These are phyloP conservation scores for Drosophila melanica DNA, from an alignment of 1,140 invertebrate species.

Conservation along the genomic window DNA sequence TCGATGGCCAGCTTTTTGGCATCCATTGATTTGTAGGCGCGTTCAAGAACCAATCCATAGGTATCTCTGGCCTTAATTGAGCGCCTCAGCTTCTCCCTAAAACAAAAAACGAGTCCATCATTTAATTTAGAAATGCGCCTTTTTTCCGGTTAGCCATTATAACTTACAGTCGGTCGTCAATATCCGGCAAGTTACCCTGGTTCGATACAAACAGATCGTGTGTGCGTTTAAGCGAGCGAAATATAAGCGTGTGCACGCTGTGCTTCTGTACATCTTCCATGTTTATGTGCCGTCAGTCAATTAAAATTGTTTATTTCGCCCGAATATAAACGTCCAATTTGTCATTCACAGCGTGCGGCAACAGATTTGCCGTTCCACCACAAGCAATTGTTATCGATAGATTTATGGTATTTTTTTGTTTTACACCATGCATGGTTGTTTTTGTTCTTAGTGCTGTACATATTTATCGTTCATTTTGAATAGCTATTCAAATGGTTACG, in stretches of 20 bases:
- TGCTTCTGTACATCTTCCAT: slow-evolving; percentile 96
- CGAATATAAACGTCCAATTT: slow-evolving; percentile 3
- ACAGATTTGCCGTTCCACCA: slow-evolving; percentile 1
- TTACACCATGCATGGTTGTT: background rate
- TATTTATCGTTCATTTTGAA: too few species aligned
- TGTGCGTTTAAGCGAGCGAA: slow-evolving; percentile 97
- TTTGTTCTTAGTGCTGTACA: too few species aligned
- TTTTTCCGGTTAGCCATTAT: background rate
- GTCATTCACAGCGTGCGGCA: slow-evolving; percentile 9
- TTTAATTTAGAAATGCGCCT: background rate
- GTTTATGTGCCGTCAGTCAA: slow-evolving; percentile 13
- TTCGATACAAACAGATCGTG: slow-evolving; percentile 99
- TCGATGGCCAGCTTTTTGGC: slow-evolving; percentile 84
- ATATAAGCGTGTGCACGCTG: slow-evolving; percentile 98
- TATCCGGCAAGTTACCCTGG: slow-evolving; percentile 93
- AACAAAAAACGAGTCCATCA: slow-evolving; percentile 38
- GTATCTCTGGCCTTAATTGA: slow-evolving; percentile 93
- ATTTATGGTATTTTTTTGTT: slow-evolving; percentile 11
- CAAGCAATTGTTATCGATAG: slow-evolving; percentile 1
- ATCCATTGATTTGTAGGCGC: slow-evolving; percentile 88
- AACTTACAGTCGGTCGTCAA: slow-evolving; percentile 91
- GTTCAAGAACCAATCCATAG: slow-evolving; percentile 94
- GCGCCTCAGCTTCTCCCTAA: slow-evolving; percentile 90
- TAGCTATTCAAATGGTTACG: background rate
- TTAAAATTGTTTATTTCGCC: slow-evolving; percentile 25